These are phyloP conservation scores for Bombus haemorrhoidalis DNA, from an alignment of 1,140 invertebrate genomes.

Conservation along the genomic window DNA sequence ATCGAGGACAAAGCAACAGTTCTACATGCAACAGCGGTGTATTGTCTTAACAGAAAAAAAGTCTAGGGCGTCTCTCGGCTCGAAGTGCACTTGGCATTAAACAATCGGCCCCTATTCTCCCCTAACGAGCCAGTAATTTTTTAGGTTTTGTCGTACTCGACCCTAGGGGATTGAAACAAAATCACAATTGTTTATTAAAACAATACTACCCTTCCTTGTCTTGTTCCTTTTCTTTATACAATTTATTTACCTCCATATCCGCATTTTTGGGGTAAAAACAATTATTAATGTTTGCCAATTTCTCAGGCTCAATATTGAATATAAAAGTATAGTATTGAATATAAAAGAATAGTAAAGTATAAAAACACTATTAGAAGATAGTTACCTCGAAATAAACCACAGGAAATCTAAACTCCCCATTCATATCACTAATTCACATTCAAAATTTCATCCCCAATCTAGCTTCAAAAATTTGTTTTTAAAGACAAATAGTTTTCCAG, in stretches of 20 bases:
- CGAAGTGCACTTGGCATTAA: constrained; percentile 67
- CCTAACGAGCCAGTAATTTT: constrained; percentile 57
- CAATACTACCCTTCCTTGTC: not conserved
- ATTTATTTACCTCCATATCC: not conserved
- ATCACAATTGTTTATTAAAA: constrained; percentile 9
- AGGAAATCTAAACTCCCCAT: no score
- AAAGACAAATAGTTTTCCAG: not conserved
- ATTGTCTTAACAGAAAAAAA: constrained; percentile 62
- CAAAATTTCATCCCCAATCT: not conserved
- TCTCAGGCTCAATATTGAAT: constrained; percentile 1
- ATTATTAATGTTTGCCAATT: not conserved
- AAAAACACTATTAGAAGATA: not conserved
- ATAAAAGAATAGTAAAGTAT: not conserved
- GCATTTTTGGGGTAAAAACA: not conserved
- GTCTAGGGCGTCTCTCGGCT: constrained; percentile 53
- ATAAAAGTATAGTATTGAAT: no score
- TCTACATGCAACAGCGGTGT: constrained; percentile 55
- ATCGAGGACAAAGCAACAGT: constrained; percentile 59
- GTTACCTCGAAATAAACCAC: no score
- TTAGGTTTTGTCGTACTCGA: constrained; percentile 1
- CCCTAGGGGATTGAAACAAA: not conserved
- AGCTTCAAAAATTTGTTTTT: not conserved
- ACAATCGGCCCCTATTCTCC: constrained; percentile 57
- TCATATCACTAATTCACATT: not conserved
- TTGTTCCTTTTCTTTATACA: not conserved